Evolutionary conservation across 2,113 vertebrate genomes (phyloP), one percentile per base, ranked within the genome.

Genomic region (Empidonax alnorum): DNA sequence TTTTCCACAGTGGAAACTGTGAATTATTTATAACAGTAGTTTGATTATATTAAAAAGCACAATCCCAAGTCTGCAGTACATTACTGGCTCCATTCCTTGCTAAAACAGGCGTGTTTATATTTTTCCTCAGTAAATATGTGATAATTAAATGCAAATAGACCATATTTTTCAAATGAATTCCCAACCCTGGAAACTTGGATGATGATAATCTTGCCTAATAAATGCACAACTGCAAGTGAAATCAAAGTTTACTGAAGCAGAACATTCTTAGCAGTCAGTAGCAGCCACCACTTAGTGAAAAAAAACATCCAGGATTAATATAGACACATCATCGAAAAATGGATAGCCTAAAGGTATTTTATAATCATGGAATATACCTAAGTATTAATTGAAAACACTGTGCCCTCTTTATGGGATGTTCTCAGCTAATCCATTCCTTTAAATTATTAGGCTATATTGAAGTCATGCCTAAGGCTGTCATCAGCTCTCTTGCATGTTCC

Each of bases 181-280:
- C 87, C 93, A 96, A 92, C 91, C 91, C 89, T 96, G 80, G 87
- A 97, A 97, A 94, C 91, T 96, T 97, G 89, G 96, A 94, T 94
- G 95, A 96, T 93, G 93, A 96, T 97, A 96, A 97, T 94, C 90
- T 96, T 96, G 92, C 94, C 93, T 96, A 97, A 97, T 97, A 97
- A 97, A 97, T 95, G 97, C 95, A 82, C 72, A 92, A 90, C 94
- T 92, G 94, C 90, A 96, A 95, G 93, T 91, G 89, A 77, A 88
- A 96, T 87, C 73, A 82, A 77, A 82, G 67, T 89, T 79, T 96
- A 85, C 86, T 81, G 82, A 84, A 93, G 94, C 84, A 96, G 87
- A 92, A 86, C 71, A 81, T 91, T 94, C 84, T 92, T 76, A 86
- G 84, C 90, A 95, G 93, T 90, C 91, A 85, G 90, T 94, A 94